Evolutionary conservation across 2,888 invertebrate species (phyloP).

Genomic region (Stenolophus ochropezus): DNA sequence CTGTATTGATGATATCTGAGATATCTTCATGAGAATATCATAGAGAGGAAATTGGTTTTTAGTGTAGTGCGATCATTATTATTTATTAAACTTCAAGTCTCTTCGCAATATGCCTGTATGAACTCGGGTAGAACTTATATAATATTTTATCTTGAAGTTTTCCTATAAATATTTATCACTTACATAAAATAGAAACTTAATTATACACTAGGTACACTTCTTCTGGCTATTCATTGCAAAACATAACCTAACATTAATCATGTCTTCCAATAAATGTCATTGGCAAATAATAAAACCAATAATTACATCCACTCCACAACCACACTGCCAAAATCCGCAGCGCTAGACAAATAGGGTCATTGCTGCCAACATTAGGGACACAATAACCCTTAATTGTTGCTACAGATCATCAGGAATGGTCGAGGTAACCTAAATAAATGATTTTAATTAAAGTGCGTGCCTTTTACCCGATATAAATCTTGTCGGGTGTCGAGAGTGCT

Average conservation of each 20-base stretch:
- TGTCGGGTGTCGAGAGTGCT: conserved; percentile 18
- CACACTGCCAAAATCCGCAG: background rate
- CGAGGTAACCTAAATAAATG: conserved; percentile 45
- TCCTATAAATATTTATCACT: conserved; percentile 7
- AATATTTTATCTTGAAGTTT: background rate
- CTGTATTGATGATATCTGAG: too few species aligned
- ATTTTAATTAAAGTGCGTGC: conserved; percentile 55
- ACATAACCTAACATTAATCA: conserved; percentile 11
- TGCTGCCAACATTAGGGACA: conserved; percentile 17
- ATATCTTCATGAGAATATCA: too few species aligned
- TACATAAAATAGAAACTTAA: conserved; percentile 24
- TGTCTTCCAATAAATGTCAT: conserved; percentile 18
- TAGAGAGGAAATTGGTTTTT: too few species aligned
- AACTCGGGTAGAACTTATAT: background rate
- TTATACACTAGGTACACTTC: conserved; percentile 1
- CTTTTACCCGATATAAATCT: conserved; percentile 27
- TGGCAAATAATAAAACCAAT: conserved; percentile 22
- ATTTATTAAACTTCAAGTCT: too few species aligned
- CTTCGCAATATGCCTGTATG: too few species aligned
- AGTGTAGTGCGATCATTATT: too few species aligned
- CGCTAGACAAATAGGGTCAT: conserved; percentile 7
- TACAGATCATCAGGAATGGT: conserved; percentile 38
- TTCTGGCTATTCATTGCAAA: background rate
- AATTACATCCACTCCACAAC: conserved; percentile 9
- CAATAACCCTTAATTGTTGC: conserved; percentile 46